Base-by-base conservation (phyloP, 2,888 invertebrate species). In the Myathropa florea region DNA sequence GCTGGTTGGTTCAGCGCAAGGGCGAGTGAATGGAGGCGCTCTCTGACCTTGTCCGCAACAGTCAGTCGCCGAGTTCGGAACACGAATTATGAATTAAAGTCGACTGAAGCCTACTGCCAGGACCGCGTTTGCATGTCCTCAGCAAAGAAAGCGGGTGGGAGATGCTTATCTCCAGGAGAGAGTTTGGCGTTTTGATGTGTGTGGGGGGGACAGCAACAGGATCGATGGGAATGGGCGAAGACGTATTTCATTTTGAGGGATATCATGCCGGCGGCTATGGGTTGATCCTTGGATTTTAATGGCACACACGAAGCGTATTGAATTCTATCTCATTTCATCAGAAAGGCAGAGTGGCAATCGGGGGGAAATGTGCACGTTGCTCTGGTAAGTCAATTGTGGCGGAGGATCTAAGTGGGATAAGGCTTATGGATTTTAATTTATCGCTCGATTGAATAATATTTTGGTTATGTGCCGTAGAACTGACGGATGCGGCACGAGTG, bases 391-490 rank as follows among this genome's bases (percentile, higher is more conserved):
- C 83, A 79, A 83, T 83, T 78, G 79, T 68, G 67, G 83, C 28
- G 73, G 63, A 68, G 73, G 79, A 83, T 83, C 60, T 83, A 83
- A 83, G 73, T 78, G 70, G 80, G 80, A 75, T 84, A 76, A 80
- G 64, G 55, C 46, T 60, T 61, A 80, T 70, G 65, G 71, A 70
- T 76, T 84, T 80, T 84, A 75, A 80, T 80, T 84, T 80, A 84
- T 80, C 75, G 84, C 84, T 76, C 75, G 80, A 80, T 79, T 79
- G 80, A 75, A 75, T 67, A 63, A 80, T 84, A 75, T 80, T 76
- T 79, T 55, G 12, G 23, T 39, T 24, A 72, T 53, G 67, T 60
- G 18, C 57, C 18, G 33, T 33, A 18, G 57, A 68, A 61, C 61
- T 68, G 59, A 70, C 70, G 23, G 14, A 61, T 72, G 18, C 18